These are phyloP conservation scores for Sebastes jordani DNA, from an alignment of 2,797 vertebrate species.

Conservation along the genomic window DNA sequence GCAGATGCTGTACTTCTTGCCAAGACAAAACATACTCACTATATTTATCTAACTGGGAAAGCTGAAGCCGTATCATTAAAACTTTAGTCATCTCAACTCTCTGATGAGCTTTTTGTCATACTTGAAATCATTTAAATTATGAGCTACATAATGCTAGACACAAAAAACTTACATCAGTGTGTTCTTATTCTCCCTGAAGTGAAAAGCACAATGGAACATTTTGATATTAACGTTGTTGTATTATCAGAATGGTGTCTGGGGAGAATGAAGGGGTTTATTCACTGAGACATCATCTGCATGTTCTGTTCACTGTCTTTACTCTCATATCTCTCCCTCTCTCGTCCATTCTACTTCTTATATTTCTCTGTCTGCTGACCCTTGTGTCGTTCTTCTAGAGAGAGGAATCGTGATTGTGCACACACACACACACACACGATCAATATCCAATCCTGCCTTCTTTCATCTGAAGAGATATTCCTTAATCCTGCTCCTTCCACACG, in stretches of 20 bases:
- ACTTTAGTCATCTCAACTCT: background rate
- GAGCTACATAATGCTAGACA: background rate
- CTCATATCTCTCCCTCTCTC: background rate
- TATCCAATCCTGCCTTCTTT: conserved; percentile 54
- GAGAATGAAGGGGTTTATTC: background rate
- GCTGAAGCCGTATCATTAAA: background rate
- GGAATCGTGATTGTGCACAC: background rate
- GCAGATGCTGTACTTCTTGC: background rate
- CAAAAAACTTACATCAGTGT: background rate
- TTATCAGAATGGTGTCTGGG: background rate
- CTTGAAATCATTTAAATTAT: background rate
- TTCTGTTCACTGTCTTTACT: background rate
- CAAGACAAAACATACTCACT: background rate
- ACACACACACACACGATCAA: conserved; percentile 41
- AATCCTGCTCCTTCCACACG: background rate
- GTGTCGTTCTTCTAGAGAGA: background rate
- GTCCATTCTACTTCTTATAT: background rate
- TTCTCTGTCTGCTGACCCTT: background rate
- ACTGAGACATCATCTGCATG: background rate
- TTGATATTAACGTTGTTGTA: background rate
- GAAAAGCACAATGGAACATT: background rate
- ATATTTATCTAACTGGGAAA: background rate
- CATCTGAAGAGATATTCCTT: conserved; percentile 29
- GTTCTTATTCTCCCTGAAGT: background rate
- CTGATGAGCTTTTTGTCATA: background rate